Percentiles rank a stretch among this genome's conserved stretches.
Conservation (phyloP, 2,797 vertebrate genomes). For the Aldrovandia affinis region DNA sequence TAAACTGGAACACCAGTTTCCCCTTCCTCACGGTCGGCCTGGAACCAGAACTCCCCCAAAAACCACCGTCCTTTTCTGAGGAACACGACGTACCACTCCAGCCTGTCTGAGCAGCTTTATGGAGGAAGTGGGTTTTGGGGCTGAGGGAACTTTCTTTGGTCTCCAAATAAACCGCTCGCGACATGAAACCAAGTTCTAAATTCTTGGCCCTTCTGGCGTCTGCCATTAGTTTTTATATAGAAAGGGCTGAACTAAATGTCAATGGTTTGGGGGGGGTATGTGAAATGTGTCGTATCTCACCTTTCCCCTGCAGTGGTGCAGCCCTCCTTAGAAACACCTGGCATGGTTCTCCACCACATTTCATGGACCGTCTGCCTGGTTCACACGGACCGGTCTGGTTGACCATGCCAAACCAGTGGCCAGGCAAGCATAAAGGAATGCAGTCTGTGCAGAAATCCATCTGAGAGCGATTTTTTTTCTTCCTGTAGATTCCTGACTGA, state of each 20-base stretch:
- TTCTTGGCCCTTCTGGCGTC: constrained; percentile 63
- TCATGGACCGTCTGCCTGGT: neutral
- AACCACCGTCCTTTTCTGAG: neutral
- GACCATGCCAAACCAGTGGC: neutral
- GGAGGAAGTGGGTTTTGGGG: constrained; percentile 61
- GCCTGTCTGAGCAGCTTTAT: neutral
- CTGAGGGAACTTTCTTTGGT: constrained; percentile 57
- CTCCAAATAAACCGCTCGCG: constrained; percentile 65
- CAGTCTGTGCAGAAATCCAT: neutral
- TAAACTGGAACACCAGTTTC: neutral
- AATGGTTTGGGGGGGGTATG: neutral
- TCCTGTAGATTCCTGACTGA: neutral
- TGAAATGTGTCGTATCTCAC: neutral
- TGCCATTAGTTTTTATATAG: constrained; percentile 12
- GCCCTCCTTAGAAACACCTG: neutral
- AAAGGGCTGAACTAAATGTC: neutral
- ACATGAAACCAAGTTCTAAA: constrained; percentile 61
- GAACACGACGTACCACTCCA: neutral
- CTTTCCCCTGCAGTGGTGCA: neutral
- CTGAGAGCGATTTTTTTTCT: neutral
- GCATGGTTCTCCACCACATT: neutral
- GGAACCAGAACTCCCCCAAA: neutral
- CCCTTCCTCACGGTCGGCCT: neutral
- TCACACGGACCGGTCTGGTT: neutral
- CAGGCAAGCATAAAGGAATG: neutral